Percentiles rank a stretch among this genome's conserved stretches.
Evolutionary conservation across 2,797 vertebrate genomes (phyloP).

Genomic region (Cryptoprocta ferox): DNA sequence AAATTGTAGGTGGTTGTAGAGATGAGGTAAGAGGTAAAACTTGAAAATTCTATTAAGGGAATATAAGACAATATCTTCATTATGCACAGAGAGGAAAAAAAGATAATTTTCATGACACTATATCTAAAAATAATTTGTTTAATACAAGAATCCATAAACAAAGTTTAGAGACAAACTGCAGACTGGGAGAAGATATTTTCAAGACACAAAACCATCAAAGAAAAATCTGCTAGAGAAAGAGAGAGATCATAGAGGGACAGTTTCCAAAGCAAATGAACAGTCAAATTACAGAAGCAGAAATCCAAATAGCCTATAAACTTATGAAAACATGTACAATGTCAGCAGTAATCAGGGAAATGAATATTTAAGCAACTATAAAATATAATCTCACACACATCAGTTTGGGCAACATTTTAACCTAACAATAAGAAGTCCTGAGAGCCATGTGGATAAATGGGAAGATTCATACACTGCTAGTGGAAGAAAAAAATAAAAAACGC

Average conservation of each 20-base stretch:
- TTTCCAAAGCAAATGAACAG: background rate
- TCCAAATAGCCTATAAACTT: background rate
- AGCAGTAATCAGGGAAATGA: background rate
- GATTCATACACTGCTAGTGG: background rate
- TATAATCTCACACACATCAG: background rate
- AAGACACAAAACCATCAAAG: background rate
- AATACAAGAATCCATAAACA: background rate
- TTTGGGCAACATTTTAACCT: background rate
- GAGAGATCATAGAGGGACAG: slow-evolving; percentile 25
- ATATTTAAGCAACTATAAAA: slow-evolving; percentile 27
- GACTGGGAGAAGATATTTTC: background rate
- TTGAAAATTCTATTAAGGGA: slow-evolving; percentile 24
- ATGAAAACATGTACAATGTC: background rate
- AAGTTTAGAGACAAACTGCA: background rate
- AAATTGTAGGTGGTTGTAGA: slow-evolving; percentile 1
- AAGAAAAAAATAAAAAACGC: background rate
- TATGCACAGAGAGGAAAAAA: background rate
- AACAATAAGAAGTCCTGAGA: background rate
- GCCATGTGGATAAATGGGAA: background rate
- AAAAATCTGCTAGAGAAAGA: slow-evolving; percentile 23
- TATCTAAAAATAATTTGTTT: background rate
- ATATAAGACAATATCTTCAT: background rate
- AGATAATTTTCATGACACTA: background rate
- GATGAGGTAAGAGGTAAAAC: slow-evolving; percentile 5
- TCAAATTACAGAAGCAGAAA: slow-evolving; percentile 37